Evolutionary conservation across 1,140 invertebrate genomes (phyloP).

Genomic region (Megalopta genalis): DNA sequence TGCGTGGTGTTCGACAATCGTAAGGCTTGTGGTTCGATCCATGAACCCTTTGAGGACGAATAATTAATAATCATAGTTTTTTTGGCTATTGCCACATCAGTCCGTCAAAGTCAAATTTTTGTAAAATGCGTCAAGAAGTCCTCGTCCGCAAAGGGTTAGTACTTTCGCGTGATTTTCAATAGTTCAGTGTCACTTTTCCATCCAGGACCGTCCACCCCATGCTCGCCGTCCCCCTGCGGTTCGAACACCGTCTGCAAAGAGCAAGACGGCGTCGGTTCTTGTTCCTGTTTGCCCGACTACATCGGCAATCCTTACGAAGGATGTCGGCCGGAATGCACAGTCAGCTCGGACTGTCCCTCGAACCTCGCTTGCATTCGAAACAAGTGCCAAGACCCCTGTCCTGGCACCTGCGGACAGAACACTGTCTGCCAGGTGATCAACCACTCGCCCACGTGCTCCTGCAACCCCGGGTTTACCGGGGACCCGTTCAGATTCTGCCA

Average conservation of each 20-base stretch:
- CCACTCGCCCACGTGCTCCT: conserved; percentile 87
- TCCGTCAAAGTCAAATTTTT: too few relatives aligned
- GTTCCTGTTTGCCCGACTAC: conserved; percentile 82
- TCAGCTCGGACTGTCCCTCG: conserved; percentile 85
- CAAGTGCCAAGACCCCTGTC: conserved; percentile 89
- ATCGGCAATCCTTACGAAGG: conserved; percentile 85
- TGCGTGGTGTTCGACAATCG: conserved; percentile 70
- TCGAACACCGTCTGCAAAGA: conserved; percentile 79
- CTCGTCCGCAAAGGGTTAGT: too few relatives aligned
- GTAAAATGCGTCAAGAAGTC: too few relatives aligned
- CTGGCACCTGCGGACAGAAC: conserved; percentile 85
- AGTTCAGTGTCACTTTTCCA: neutral
- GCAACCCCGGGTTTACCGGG: conserved; percentile 84
- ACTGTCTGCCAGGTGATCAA: conserved; percentile 86
- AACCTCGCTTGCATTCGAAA: conserved; percentile 86
- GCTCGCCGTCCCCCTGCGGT: conserved; percentile 83
- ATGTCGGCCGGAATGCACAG: conserved; percentile 85
- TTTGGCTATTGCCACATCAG: too few relatives aligned
- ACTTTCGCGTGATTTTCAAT: neutral
- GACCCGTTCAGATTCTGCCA: conserved; percentile 86
- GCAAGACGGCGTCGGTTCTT: conserved; percentile 65
- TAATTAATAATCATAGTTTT: too few relatives aligned
- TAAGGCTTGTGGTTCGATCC: conserved; percentile 73
- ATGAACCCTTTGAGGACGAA: neutral
- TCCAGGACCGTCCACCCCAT: conserved; percentile 73